These are phyloP conservation scores for Callopanchax toddi DNA, from an alignment of 2,113 vertebrate genomes.

Conservation along the genomic window DNA sequence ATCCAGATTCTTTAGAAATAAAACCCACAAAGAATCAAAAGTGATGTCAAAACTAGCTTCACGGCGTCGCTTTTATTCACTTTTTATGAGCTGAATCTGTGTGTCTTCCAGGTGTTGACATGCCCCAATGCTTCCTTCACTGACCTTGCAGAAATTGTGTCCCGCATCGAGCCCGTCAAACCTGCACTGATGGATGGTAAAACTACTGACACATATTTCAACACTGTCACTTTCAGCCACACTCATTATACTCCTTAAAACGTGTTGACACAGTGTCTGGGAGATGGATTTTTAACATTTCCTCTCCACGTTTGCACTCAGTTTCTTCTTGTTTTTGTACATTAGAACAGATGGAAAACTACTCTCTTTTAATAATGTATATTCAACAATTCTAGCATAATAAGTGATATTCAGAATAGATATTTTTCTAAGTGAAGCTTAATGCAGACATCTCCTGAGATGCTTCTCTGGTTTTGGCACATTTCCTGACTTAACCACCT, in stretches of 20 bases:
- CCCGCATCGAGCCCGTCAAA: conserved; percentile 90
- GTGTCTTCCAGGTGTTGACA: conserved; percentile 80
- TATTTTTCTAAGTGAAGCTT: too few species aligned
- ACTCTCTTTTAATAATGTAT: too few species aligned
- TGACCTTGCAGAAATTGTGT: conserved; percentile 94
- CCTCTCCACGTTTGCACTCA: background rate
- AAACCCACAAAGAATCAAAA: background rate
- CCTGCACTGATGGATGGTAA: conserved; percentile 86
- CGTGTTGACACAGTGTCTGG: background rate
- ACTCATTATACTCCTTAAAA: background rate
- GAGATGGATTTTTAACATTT: background rate
- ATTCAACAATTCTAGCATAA: too few species aligned
- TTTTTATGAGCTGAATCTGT: background rate
- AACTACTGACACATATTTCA: conserved; percentile 30
- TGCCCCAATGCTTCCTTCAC: conserved; percentile 95
- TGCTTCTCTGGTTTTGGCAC: conserved; percentile 7
- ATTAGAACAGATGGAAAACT: too few species aligned
- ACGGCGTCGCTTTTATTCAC: background rate
- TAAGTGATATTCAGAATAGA: too few species aligned
- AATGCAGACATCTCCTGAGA: background rate
- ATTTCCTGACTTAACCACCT: conserved; percentile 42
- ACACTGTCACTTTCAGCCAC: background rate
- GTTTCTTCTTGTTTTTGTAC: background rate
- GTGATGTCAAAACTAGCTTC: background rate
- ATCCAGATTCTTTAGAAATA: too few species aligned